Conservation (phyloP, 2,888 invertebrate species). For the Brachylomia viminalis region DNA sequence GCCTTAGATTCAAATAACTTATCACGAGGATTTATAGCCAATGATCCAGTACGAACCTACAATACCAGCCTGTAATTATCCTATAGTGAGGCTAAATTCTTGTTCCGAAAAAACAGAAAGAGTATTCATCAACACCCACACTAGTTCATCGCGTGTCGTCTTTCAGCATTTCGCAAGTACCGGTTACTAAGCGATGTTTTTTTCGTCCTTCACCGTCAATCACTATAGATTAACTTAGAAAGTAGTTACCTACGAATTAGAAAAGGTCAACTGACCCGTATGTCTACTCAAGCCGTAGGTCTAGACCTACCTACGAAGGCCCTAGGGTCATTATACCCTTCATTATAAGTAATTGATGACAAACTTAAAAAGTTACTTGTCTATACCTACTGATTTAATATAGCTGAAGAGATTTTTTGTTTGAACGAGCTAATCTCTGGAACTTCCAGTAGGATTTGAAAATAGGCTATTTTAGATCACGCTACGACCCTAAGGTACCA, state of each 20-base stretch:
- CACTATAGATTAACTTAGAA: background rate
- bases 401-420: background rate
- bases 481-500: background rate
- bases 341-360: background rate
- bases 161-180: background rate
- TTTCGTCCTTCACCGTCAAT: background rate
- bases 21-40: slow-evolving; percentile 21
- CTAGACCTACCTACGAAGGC: too few relatives aligned
- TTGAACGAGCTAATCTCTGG: background rate
- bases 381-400: too few relatives aligned
- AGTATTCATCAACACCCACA: background rate
- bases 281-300: background rate
- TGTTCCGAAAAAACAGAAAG: background rate
- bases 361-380: background rate
- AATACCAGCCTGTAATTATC: background rate
- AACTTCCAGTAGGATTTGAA: too few relatives aligned
- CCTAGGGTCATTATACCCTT: background rate
- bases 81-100: background rate
- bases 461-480: background rate
- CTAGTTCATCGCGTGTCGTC: background rate
- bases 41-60: background rate
- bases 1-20: slow-evolving; percentile 27
- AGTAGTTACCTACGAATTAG: background rate
- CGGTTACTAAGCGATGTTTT: background rate
- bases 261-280: background rate